A percentile compares a stretch with the other conserved stretches of the same genome.
phyloP scores from a whole-genome alignment of 2,797 vertebrate genomes.

The Rhodeus uyekii region DNA sequence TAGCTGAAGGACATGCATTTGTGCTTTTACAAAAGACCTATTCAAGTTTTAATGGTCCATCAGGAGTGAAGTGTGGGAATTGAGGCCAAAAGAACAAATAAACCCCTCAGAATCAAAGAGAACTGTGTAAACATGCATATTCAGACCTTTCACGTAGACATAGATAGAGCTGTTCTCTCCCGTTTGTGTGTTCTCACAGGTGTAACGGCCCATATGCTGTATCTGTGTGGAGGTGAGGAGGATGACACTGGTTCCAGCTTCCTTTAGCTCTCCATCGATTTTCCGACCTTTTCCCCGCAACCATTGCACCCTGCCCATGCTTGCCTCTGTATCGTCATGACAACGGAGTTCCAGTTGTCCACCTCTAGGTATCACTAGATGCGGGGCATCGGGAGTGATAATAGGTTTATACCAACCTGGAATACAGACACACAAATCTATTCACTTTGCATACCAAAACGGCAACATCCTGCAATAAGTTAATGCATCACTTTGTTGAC shows the following conservation, averaged over 20 bases:
- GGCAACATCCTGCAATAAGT: not conserved
- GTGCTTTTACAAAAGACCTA: constrained; percentile 11
- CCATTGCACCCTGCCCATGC: constrained; percentile 76
- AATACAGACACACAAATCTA: constrained; percentile 7
- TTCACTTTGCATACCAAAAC: not conserved
- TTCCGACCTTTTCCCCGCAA: constrained; percentile 72
- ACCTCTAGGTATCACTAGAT: constrained; percentile 78
- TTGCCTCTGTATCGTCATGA: constrained; percentile 64
- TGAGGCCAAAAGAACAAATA: not conserved
- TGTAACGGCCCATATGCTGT: constrained; percentile 83
- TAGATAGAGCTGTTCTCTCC: constrained; percentile 82
- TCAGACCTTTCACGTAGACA: constrained; percentile 88
- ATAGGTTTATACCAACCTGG: constrained; percentile 71
- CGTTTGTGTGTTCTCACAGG: constrained; percentile 78
- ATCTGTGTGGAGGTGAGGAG: constrained; percentile 66
- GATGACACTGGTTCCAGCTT: constrained; percentile 60
- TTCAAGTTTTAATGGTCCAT: constrained; percentile 11
- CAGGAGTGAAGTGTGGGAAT: constrained; percentile 24
- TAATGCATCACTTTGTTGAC: not conserved
- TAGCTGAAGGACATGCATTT: constrained; percentile 7
- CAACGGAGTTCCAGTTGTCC: constrained; percentile 80
- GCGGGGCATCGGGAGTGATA: constrained; percentile 75
- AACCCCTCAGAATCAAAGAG: not conserved
- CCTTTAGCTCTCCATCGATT: constrained; percentile 69
- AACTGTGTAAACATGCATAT: constrained; percentile 3